Base-by-base conservation (phyloP, 2,888 invertebrate species). In the Idaea aversata region DNA sequence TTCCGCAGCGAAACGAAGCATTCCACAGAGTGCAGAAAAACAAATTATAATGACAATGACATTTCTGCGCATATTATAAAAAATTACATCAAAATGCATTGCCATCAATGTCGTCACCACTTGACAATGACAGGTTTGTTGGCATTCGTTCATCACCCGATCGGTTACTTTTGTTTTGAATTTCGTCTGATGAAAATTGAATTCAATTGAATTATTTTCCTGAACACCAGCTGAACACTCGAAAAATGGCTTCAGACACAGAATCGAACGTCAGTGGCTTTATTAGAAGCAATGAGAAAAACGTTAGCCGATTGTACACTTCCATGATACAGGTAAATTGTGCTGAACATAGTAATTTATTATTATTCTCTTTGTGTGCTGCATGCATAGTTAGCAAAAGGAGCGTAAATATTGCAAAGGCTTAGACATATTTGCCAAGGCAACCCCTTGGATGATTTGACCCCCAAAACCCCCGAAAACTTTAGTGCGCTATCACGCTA, bases 261-360 rank as follows among this genome's bases (percentile, higher is more conserved):
- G 93, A 92, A 78, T 92, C 92, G 5, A 91, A 91, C 74, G 87
- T 88, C n/a, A 92, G 91, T 72, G 88, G 90, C 59, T 92, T 92
- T 67, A 83, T 91, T 62, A 81, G 85, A n/a, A 90, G 90, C 63
- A 88, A 80, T 70, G 85, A 90, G 59, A 86, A 87, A 75, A 82
- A 85, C 70, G 82, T 88, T 57, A 89, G 88, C 70, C 73, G 85
- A 70, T 76, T 91, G 62, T 93, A 91, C 69, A 77, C 74, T 67
- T 91, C 91, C 13, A 80, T 90, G 75, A 80, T 88, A 70, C 76
- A 87, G 86, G 92, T 91, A 82, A 69, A 65, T 34, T 7, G 10
- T 61, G 47, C 57, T 34, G 47, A 7, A 6, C 7, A 10, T 13
- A 13, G 47, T 13, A 0, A 47, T 4, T 3, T 13, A 13, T 47